These are phyloP conservation scores for Sarcophaga caerulescens DNA, from an alignment of 2,888 invertebrate genomes.

Conservation along the genomic window DNA sequence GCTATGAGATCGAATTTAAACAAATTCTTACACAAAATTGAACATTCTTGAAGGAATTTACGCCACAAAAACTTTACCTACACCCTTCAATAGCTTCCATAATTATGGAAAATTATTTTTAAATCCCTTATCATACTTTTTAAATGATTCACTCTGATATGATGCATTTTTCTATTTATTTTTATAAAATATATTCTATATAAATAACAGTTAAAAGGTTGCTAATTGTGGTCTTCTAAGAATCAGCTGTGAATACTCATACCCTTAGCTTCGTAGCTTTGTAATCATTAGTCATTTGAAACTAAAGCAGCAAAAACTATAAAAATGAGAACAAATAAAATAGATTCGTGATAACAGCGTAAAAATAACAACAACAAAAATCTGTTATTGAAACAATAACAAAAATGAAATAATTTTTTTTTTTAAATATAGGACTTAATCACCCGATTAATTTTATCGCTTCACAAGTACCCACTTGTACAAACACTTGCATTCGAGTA, in stretches of 20 bases:
- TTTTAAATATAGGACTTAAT: neutral
- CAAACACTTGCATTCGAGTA: neutral
- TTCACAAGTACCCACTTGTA: neutral
- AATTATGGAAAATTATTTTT: neutral
- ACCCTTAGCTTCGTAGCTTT: neutral
- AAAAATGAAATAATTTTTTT: neutral
- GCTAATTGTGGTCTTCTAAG: conserved; percentile 1
- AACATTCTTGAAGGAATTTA: no score
- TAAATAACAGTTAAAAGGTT: no score
- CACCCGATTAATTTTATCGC: conserved; percentile 26
- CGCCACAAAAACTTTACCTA: no score
- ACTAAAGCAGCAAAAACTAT: neutral
- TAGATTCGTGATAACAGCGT: neutral
- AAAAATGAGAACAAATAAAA: neutral
- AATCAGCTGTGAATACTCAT: neutral
- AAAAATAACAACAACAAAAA: neutral
- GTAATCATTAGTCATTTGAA: neutral
- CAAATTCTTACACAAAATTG: no score
- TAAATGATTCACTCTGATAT: neutral
- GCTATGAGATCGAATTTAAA: no score
- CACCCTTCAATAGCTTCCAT: no score
- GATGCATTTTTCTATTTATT: neutral
- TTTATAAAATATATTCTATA: no score
- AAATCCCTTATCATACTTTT: neutral
- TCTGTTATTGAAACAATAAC: neutral